A percentile compares a stretch with the other conserved stretches of the same genome.
These are phyloP conservation scores for Myrmecobius fasciatus DNA, from an alignment of 2,113 vertebrate species.

Conservation along the genomic window DNA sequence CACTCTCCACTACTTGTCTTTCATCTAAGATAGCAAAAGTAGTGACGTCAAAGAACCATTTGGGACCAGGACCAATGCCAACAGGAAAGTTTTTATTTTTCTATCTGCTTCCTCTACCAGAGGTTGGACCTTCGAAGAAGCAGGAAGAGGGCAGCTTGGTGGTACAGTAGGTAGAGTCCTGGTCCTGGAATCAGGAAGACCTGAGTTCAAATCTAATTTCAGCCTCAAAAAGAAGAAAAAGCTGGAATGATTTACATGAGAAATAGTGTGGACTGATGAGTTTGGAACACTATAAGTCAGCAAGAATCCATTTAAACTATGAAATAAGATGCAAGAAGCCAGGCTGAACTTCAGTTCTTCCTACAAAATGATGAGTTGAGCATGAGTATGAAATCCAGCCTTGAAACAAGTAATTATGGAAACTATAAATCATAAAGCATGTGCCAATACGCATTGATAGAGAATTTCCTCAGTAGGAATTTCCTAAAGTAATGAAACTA, in stretches of 20 bases:
- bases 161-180: too few relatives aligned
- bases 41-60: background rate
- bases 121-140: background rate
- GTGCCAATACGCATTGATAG: background rate
- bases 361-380: background rate
- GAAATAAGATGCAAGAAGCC: background rate
- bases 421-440: background rate
- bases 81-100: background rate
- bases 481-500: background rate
- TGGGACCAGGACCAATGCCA: background rate
- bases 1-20: background rate
- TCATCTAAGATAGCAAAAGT: background rate
- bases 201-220: too few relatives aligned
- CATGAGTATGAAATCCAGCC: background rate
- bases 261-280: background rate
- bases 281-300: too few relatives aligned
- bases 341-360: background rate
- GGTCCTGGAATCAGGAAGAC: too few relatives aligned
- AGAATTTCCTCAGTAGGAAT: background rate
- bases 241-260: background rate
- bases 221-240: background rate
- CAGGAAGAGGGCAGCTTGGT: background rate
- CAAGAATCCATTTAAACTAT: background rate
- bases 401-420: background rate
- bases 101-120: background rate